Base-by-base conservation (phyloP, 2,797 vertebrate genomes). In the Myiotriccus ornatus region DNA sequence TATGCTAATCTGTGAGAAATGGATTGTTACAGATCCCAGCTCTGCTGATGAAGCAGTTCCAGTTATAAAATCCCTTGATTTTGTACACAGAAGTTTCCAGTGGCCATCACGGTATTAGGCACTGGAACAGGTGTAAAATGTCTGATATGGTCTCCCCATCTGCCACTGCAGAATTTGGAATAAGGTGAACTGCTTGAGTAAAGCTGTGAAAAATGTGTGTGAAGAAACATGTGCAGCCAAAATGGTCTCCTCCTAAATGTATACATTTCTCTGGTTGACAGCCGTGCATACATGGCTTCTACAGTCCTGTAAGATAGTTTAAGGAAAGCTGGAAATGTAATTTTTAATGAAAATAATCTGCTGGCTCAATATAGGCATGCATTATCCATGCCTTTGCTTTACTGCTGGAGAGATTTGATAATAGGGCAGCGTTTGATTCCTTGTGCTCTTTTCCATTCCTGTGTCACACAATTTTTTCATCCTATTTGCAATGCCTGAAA, bases 21-120 rank as follows among this genome's bases (percentile, higher is more conserved):
- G 64, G 79, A 77, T 89, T 95, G 53, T 75, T 77, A 87, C 62
- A 91, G 87, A 94, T 86, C 57, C 69, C 69, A 89, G 91, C 82
- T 92, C 53, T 0, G n/a, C 84, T 95, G 91, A 91, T 85, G 87
- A 84, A 80, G 87, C 52, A 64, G 25, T 83, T 87, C 44, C 62
- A 85, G 57, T 57, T 67, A 60, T 35, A 91, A 94, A 94, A 86
- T 78, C 39, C 57, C 39, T 39, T 85, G 53, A 68, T 78, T 89
- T 65, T 70, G 63, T n/a, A 57, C 41, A 67, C 27, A 64, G 87
- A 80, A 60, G 16, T 64, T 96, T 94, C 37, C 65, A 85, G 84
- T 69, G 50, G 21, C 65, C 59, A 71, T 57, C 28, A 25, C 0
- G 0, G n/a, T 68, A 77, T 75, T 77, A 71, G 62, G 53, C 35